These are phyloP conservation scores for Amphiprion ocellaris DNA, from an alignment of 2,113 vertebrate species.

Conservation along the genomic window DNA sequence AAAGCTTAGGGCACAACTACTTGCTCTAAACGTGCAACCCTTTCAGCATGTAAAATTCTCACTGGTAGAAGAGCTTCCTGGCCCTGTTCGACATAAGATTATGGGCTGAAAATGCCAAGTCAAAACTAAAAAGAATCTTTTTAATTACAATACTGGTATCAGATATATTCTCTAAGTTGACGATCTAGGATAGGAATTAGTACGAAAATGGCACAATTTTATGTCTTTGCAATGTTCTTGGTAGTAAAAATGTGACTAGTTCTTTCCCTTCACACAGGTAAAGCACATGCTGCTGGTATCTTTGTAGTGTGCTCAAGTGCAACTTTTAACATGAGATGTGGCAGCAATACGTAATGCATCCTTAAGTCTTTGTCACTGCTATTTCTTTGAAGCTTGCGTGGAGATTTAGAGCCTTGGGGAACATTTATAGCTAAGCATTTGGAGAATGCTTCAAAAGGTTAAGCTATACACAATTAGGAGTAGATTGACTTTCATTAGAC, in stretches of 20 bases:
- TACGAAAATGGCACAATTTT: background rate
- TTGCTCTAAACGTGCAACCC: background rate
- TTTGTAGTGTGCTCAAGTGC: background rate
- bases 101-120: background rate
- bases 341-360: background rate
- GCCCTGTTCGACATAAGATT: too few species aligned
- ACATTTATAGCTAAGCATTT: background rate
- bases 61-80: background rate
- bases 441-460: slow-evolving; percentile 1
- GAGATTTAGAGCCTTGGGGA: background rate
- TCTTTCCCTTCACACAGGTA: background rate
- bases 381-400: slow-evolving; percentile 23
- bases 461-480: background rate
- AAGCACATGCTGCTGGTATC: slow-evolving; percentile 7
- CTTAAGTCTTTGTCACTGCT: background rate
- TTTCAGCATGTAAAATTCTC: background rate
- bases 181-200: background rate
- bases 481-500: background rate
- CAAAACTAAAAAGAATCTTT: background rate
- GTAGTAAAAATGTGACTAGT: background rate
- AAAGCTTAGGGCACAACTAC: background rate
- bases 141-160: background rate
- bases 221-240: background rate
- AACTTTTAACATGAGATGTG: slow-evolving; percentile 2
- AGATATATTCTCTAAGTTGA: background rate